These are phyloP conservation scores for Astropecten irregularis DNA, from an alignment of 53 echinoderm and acorn worm species.

Conservation along the genomic window DNA sequence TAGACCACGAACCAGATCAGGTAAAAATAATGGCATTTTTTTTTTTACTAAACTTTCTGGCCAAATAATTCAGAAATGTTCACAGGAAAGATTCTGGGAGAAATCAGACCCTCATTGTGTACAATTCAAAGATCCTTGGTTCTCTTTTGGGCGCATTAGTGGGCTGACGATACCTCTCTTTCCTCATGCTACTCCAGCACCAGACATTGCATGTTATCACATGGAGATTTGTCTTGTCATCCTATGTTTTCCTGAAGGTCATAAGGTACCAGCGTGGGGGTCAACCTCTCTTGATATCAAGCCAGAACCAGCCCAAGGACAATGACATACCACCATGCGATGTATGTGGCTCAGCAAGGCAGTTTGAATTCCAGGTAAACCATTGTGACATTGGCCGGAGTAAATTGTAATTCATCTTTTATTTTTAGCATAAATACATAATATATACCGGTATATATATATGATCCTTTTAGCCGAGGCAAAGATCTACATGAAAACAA, in stretches of 20 bases:
- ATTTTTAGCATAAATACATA: neutral
- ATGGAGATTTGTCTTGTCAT: too few species aligned
- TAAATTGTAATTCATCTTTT: neutral
- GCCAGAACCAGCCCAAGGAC: slow-evolving; percentile 57
- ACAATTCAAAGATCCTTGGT: neutral
- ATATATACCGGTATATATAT: neutral
- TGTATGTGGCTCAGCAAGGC: slow-evolving; percentile 78
- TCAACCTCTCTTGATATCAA: slow-evolving; percentile 79
- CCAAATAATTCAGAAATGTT: neutral
- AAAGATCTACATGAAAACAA: neutral
- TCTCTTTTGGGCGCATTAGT: too few species aligned
- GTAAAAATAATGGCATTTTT: too few species aligned
- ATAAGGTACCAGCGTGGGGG: slow-evolving; percentile 80
- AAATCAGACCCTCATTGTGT: neutral
- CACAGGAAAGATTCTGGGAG: neutral
- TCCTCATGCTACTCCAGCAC: too few species aligned
- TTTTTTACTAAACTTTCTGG: too few species aligned
- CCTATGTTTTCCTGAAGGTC: too few species aligned
- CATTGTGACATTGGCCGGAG: neutral
- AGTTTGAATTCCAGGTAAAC: slow-evolving; percentile 93
- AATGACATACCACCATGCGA: slow-evolving; percentile 77
- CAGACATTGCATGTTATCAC: too few species aligned
- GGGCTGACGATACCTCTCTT: too few species aligned
- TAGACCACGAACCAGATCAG: slow-evolving; percentile 88
- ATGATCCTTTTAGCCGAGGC: too few species aligned